Base-by-base conservation (phyloP, 2,113 vertebrate species). In the Peromyscus leucopus region DNA sequence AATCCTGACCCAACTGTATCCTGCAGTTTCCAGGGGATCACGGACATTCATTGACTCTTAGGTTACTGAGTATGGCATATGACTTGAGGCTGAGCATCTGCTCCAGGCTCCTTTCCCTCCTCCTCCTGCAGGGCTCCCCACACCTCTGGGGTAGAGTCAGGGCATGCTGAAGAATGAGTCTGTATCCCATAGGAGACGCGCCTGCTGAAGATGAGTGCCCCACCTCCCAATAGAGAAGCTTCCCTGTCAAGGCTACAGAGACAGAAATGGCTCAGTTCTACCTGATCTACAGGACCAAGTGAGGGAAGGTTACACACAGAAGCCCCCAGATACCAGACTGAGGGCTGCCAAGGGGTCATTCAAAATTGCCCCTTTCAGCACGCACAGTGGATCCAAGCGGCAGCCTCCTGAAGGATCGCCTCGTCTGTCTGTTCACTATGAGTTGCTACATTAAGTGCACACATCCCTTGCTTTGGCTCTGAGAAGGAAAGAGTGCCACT, bases 381-480 rank as follows among this genome's bases (percentile, higher is more conserved):
- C 1, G 7, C 46, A 55, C 24, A 46, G 1, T 13, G 24, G 42
- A 42, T 9, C 83, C 12, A 19, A 19, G 2, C 0, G 0, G 48
- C 36, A 57, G 83, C 26, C 39, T 24, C 4, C 85, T 8, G 5
- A 4, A 22, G 46, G 19, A 24, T 5, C 65, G 7, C 10, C 39
- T 10, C 5, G 39, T 31, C 59, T 1, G 16, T 24, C 59, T 1
- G 16, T 24, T 39, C 36, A 7, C 72, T 42, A 7, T 82, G 36
- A 36, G 78, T 17, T 78, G 46, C 46, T 16, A 76, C 55, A 36
- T 2, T 2, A 22, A 7, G 26, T 0, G 17, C 67, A 12, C 11
- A 31, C 0, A 0, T 33, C 36, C 26, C 33, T 76, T 2, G 31
- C 79, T 48, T 1, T 31, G 24, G 46, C 46, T 86, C 61, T 63